These are phyloP conservation scores for Channa striata DNA, from an alignment of 2,797 vertebrate species.

Conservation along the genomic window DNA sequence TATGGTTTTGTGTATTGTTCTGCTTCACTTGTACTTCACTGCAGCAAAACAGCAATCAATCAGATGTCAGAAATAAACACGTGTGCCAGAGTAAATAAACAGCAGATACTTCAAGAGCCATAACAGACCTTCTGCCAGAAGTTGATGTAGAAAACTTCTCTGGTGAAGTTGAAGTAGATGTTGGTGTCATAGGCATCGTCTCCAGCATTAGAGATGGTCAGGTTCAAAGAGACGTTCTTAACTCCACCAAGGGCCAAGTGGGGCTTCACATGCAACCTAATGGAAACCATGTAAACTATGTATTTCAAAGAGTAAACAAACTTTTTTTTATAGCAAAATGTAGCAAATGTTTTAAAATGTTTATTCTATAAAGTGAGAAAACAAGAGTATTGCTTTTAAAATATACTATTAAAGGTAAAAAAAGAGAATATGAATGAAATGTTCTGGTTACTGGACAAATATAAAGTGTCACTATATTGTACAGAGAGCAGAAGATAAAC, in stretches of 20 bases:
- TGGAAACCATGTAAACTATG: slow-evolving; percentile 23
- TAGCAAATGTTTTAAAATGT: too few relatives aligned
- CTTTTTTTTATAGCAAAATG: neutral
- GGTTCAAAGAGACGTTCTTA: slow-evolving; percentile 93
- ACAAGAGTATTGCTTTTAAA: neutral
- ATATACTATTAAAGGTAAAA: neutral
- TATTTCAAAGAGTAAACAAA: slow-evolving; percentile 19
- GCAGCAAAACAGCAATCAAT: slow-evolving; percentile 19
- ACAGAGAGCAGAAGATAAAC: slow-evolving; percentile 41
- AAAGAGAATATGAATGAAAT: neutral
- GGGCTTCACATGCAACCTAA: slow-evolving; percentile 77
- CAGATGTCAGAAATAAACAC: slow-evolving; percentile 54
- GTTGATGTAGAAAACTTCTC: slow-evolving; percentile 98
- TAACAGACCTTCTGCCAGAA: slow-evolving; percentile 96
- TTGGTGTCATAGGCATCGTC: slow-evolving; percentile 98
- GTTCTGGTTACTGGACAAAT: slow-evolving; percentile 9
- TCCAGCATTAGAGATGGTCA: slow-evolving; percentile 93
- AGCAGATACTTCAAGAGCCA: slow-evolving; percentile 58
- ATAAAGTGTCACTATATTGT: slow-evolving; percentile 24
- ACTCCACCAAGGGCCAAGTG: slow-evolving; percentile 96
- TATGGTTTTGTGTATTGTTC: neutral
- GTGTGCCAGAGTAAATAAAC: slow-evolving; percentile 46
- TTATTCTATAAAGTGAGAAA: slow-evolving; percentile 1
- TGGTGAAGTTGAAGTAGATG: slow-evolving; percentile 96
- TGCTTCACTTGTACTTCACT: neutral